phyloP scores from a whole-genome alignment of 2,113 vertebrate species.

The Myotis yumanensis region DNA sequence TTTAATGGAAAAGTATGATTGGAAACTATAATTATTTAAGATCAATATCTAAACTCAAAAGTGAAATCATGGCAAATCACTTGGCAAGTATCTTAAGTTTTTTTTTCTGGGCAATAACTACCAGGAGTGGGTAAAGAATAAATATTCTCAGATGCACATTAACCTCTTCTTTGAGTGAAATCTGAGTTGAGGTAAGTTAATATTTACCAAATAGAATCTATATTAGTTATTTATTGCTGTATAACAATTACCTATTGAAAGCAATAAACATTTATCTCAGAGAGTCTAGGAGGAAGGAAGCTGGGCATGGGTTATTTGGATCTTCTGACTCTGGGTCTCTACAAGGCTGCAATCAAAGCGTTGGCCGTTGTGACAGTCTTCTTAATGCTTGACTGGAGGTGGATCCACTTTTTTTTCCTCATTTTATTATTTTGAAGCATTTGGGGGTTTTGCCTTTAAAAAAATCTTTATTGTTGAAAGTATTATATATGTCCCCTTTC shows the following conservation, averaged over 20 bases:
- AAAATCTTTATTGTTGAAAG: too few relatives aligned
- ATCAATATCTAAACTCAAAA: constrained; percentile 59
- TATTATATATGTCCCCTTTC: too few relatives aligned
- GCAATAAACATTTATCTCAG: neutral
- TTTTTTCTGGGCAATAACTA: constrained; percentile 28
- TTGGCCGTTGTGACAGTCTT: neutral
- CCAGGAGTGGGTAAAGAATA: neutral
- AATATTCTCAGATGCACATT: neutral
- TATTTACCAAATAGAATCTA: neutral
- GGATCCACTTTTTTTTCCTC: neutral
- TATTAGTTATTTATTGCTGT: constrained; percentile 22
- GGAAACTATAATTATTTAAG: constrained; percentile 36
- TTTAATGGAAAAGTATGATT: constrained; percentile 26
- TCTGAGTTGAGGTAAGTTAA: neutral
- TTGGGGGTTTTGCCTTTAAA: too few relatives aligned
- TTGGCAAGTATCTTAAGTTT: constrained; percentile 37
- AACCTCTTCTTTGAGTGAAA: constrained; percentile 42
- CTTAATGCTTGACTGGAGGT: neutral
- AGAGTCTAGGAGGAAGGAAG: neutral
- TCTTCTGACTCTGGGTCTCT: neutral
- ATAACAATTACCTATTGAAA: neutral
- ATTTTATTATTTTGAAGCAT: too few relatives aligned
- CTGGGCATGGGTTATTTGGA: neutral
- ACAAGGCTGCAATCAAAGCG: neutral
- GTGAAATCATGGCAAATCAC: constrained; percentile 38